phyloP scores from a whole-genome alignment of 2,113 vertebrate species.

The Marmota flaviventris region DNA sequence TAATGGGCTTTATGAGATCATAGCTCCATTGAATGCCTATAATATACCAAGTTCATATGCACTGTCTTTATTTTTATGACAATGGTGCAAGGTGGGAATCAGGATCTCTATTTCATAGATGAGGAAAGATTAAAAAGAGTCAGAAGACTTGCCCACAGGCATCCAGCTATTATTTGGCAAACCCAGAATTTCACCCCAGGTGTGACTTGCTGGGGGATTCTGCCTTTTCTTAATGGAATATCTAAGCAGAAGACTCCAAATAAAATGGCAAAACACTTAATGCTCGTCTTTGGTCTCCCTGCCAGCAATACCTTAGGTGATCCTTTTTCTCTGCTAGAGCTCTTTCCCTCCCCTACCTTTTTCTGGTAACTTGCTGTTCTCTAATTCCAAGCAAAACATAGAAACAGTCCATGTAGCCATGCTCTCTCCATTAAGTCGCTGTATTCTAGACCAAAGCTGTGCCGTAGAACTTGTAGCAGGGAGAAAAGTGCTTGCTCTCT shows the following conservation, averaged over 20 bases:
- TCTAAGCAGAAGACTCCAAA: background rate
- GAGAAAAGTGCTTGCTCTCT: background rate
- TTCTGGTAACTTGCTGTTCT: background rate
- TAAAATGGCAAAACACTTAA: background rate
- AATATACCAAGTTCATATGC: background rate
- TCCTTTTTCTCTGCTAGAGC: background rate
- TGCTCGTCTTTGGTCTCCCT: background rate
- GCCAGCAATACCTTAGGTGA: background rate
- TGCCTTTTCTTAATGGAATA: background rate
- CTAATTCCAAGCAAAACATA: background rate
- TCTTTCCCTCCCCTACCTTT: background rate
- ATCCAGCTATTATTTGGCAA: background rate
- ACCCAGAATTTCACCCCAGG: constrained; percentile 5
- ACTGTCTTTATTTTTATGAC: background rate
- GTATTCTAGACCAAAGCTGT: background rate
- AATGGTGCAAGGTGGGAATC: background rate
- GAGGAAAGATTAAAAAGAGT: background rate
- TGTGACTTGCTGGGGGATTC: background rate
- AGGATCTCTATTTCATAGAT: background rate
- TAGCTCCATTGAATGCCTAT: background rate
- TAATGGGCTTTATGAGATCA: background rate
- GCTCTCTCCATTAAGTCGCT: background rate
- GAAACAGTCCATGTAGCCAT: background rate
- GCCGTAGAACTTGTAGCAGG: background rate
- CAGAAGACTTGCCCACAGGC: background rate